Evolutionary conservation across 2,888 invertebrate genomes (phyloP).

Genomic region (Papilio demoleus): DNA sequence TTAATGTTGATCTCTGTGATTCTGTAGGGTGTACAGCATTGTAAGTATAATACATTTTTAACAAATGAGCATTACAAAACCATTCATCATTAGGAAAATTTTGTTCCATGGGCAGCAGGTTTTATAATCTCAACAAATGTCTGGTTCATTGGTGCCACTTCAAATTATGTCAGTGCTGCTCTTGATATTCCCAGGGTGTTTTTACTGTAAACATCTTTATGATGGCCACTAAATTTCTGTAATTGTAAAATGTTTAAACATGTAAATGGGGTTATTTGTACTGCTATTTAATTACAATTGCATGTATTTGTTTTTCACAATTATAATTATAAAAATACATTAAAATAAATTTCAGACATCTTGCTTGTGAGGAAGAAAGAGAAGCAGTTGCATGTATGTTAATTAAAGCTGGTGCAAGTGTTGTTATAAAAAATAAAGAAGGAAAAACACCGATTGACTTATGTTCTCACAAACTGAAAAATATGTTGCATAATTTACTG

Average conservation of each 20-base stretch:
- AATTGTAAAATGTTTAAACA: no score
- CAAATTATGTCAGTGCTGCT: no score
- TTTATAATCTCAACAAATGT: no score
- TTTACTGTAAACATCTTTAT: no score
- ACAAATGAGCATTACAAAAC: neutral
- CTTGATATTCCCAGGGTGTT: no score
- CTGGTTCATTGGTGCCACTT: no score
- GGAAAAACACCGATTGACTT: slow-evolving; percentile 87
- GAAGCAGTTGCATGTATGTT: slow-evolving; percentile 86
- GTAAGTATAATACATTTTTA: slow-evolving; percentile 71
- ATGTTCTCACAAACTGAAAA: slow-evolving; percentile 68
- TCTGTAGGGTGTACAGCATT: slow-evolving; percentile 89
- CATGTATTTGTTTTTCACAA: neutral
- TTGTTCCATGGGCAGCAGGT: no score
- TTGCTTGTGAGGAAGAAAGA: slow-evolving; percentile 92
- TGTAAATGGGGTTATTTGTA: no score
- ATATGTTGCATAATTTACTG: slow-evolving; percentile 44
- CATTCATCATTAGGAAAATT: neutral
- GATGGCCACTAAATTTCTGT: no score
- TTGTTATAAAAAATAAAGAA: slow-evolving; percentile 85
- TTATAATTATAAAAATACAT: no score
- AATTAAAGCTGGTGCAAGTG: slow-evolving; percentile 85
- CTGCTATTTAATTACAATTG: neutral
- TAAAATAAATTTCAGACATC: slow-evolving; percentile 87
- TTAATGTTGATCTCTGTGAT: slow-evolving; percentile 85